A percentile compares a stretch with the other conserved stretches of the same genome.
phyloP scores from a whole-genome alignment of 2,113 vertebrate species.

The Clinocottus analis region DNA sequence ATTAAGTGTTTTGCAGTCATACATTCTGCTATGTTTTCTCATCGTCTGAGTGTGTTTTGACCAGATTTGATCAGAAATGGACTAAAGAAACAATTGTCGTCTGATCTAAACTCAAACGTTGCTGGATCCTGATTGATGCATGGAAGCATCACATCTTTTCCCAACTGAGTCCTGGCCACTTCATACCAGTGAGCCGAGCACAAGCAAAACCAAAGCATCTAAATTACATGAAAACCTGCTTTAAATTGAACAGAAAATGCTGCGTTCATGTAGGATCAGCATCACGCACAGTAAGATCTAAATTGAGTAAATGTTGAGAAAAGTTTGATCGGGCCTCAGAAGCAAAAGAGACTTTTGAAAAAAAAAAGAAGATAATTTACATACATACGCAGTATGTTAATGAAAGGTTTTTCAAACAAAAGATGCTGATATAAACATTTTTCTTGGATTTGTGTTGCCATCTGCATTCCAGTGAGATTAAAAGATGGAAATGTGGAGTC shows the following conservation, averaged over 20 bases:
- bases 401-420: not conserved
- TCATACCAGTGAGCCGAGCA: not conserved
- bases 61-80: not conserved
- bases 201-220: not conserved
- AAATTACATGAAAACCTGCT: not conserved
- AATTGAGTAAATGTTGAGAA: not conserved
- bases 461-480: constrained; percentile 22
- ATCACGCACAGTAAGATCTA: not conserved
- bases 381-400: not conserved
- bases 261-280: not conserved
- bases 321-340: not conserved
- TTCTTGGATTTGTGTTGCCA: constrained; percentile 14
- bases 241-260: not conserved
- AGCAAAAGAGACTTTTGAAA: not conserved
- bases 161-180: not conserved
- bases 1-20: not conserved
- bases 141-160: not conserved
- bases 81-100: not conserved
- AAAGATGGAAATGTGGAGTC: constrained; percentile 34
- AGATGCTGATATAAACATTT: not conserved
- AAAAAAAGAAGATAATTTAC: not conserved
- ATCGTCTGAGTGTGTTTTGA: not conserved
- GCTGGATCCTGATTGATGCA: not conserved
- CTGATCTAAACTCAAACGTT: not conserved
- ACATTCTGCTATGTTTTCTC: not conserved